Percentiles rank a stretch among this genome's conserved stretches.
These are phyloP conservation scores for Lycia hirtaria DNA, from an alignment of 2,888 invertebrate species.

Conservation along the genomic window DNA sequence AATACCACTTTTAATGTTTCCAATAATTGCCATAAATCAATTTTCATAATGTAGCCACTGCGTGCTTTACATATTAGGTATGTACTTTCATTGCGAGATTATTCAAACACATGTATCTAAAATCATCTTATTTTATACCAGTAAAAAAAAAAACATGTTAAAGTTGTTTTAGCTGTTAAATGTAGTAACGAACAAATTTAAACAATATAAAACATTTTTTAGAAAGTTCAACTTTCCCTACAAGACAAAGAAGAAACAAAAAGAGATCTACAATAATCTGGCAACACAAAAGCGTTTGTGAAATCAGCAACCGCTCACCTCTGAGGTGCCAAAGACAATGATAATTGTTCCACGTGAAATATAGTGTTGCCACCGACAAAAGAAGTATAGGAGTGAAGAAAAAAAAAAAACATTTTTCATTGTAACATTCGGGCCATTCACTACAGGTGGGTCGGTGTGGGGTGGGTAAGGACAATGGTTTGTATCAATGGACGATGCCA, in stretches of 20 bases:
- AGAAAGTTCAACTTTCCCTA: conserved; percentile 14
- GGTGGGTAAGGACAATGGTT: conserved; percentile 78
- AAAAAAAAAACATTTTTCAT: conserved; percentile 81
- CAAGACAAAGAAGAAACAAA: conserved; percentile 21
- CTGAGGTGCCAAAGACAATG: conserved; percentile 84
- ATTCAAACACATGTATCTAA: conserved; percentile 11
- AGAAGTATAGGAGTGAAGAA: conserved; percentile 59
- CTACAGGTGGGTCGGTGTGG: conserved; percentile 78
- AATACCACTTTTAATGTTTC: conserved; percentile 68
- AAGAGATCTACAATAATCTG: conserved; percentile 45
- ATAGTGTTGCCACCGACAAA: conserved; percentile 84
- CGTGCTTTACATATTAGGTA: conserved; percentile 39
- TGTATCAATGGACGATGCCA: conserved; percentile 79
- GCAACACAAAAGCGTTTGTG: conserved; percentile 32
- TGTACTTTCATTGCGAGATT: conserved; percentile 43
- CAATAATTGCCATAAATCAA: conserved; percentile 76
- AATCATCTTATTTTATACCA: not conserved
- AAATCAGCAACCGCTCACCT: conserved; percentile 50
- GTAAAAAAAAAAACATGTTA: too few relatives aligned
- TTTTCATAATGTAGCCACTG: conserved; percentile 50
- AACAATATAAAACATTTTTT: conserved; percentile 5
- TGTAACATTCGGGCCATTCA: conserved; percentile 77
- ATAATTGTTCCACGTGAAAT: conserved; percentile 84
- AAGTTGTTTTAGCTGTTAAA: too few relatives aligned
- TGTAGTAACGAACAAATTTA: not conserved